A percentile compares a stretch with the other conserved stretches of the same genome.
Evolutionary conservation across 2,113 vertebrate species (phyloP).

Genomic region (Haemorhous mexicanus): DNA sequence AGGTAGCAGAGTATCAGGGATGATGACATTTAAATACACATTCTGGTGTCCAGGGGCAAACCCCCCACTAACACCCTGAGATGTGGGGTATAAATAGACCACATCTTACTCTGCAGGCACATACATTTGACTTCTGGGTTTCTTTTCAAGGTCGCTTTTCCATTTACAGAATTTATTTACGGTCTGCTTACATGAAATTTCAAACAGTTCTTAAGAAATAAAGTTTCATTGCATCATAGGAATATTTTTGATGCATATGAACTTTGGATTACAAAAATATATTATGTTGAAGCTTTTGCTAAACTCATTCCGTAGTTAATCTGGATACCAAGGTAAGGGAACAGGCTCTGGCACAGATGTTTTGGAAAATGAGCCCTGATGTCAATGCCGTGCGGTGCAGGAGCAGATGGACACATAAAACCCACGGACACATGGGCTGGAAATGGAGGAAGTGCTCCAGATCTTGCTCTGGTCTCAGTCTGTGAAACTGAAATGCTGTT

Average conservation of each 20-base stretch:
- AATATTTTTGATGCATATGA: not conserved
- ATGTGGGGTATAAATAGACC: not conserved
- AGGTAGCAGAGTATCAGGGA: not conserved
- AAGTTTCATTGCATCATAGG: not conserved
- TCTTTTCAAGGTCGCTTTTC: not conserved
- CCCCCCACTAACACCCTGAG: not conserved
- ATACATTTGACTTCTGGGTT: not conserved
- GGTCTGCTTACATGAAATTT: not conserved
- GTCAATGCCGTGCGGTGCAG: accelerated
- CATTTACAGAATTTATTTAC: not conserved
- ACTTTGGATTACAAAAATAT: not conserved
- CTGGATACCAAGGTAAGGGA: not conserved
- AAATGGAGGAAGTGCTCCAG: not conserved
- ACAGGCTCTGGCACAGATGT: not conserved
- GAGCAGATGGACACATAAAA: not conserved
- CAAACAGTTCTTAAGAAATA: not conserved
- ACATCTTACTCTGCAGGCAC: not conserved
- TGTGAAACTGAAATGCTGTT: not conserved
- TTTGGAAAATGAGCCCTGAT: not conserved
- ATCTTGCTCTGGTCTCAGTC: not conserved
- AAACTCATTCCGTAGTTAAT: not conserved
- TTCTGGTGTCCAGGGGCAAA: not conserved
- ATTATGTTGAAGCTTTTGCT: not conserved
- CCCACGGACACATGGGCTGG: not conserved
- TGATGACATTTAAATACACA: not conserved